Conservation (phyloP, 1,140 invertebrate species). For the Drosophila albomicans region DNA sequence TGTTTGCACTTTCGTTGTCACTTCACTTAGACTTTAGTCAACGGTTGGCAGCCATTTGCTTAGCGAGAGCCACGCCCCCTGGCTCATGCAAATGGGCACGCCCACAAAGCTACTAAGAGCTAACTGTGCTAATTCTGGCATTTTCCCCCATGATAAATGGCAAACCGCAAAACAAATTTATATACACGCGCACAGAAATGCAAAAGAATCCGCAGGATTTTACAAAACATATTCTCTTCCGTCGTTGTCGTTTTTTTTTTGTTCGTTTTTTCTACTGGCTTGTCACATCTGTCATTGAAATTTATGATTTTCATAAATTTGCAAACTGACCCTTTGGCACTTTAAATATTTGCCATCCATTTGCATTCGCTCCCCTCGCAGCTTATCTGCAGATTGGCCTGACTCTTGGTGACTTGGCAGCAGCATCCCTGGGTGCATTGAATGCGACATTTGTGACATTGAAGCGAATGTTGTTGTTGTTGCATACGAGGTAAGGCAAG, state of each 20-base stretch:
- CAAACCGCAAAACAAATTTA: conserved; percentile 51
- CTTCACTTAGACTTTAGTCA: conserved; percentile 44
- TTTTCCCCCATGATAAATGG: conserved; percentile 67
- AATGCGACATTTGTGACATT: conserved; percentile 54
- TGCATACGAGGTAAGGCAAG: conserved; percentile 16
- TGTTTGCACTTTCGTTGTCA: conserved; percentile 42
- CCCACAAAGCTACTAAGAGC: conserved; percentile 37
- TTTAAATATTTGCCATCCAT: conserved; percentile 48
- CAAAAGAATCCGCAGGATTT: conserved; percentile 20
- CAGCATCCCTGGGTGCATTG: conserved; percentile 16
- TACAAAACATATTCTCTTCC: conserved; percentile 3
- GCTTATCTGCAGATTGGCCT: conserved; percentile 31
- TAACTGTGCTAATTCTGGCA: conserved; percentile 57
- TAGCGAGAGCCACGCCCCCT: conserved; percentile 40
- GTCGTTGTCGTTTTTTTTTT: background rate
- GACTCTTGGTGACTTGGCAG: conserved; percentile 10
- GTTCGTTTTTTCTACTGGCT: too few relatives aligned
- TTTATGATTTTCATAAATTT: conserved; percentile 56
- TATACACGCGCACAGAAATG: conserved; percentile 29
- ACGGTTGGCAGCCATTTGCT: conserved; percentile 57
- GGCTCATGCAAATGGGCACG: conserved; percentile 25
- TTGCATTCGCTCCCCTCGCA: conserved; percentile 4
- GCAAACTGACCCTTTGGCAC: conserved; percentile 52
- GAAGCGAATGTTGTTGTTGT: conserved; percentile 32
- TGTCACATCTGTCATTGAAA: conserved; percentile 44